Base-by-base conservation (phyloP, 2,888 invertebrate species). In the Drosophila heteroneura region DNA sequence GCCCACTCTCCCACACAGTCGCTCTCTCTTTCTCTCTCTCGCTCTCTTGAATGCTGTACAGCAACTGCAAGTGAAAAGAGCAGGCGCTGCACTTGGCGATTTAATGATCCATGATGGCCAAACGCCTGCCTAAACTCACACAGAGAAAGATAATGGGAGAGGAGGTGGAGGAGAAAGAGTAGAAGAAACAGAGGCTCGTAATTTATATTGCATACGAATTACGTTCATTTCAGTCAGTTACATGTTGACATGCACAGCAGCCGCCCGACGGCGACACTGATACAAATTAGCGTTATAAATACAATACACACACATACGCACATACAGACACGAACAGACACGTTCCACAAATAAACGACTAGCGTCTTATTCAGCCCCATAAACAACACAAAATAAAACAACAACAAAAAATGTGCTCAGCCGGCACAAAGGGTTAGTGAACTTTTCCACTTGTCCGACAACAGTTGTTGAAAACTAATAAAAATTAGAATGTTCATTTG, bases 221-320 rank as follows among this genome's bases (percentile, higher is more conserved):
- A 83, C 82, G 88, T 88, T 88, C 85, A 90, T 85, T 89, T 88
- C 79, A 66, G 44, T 83, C 83, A 62, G 44, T 78, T 87, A 72
- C 85, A 89, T 83, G 85, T 78, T 53, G 81, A 81, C 88, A 89
- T 85, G 76, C 83, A 76, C 74, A 78, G 76, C 64, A 74, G 49
- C 56, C 51, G 53, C 49, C 54, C 33, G 49, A 33, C 57, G 39
- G 44, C 57, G 33, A 58, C 67, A 72, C 60, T 80, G 88, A 75
- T 87, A 87, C 81, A 89, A 89, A 85, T 85, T 87, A 85, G 81
- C 76, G 73, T 76, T 87, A 89, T 84, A 89, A 89, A 85, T 90
- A 90, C 85, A 60, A 58, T 44, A 60, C 70, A 65, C 26, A 32
- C 49, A 53, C 47, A 26, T 28, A 39, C 39, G 39, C 35, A 64